These are phyloP conservation scores for Andricus quercusramuli DNA, from an alignment of 2,888 invertebrate genomes.

Conservation along the genomic window DNA sequence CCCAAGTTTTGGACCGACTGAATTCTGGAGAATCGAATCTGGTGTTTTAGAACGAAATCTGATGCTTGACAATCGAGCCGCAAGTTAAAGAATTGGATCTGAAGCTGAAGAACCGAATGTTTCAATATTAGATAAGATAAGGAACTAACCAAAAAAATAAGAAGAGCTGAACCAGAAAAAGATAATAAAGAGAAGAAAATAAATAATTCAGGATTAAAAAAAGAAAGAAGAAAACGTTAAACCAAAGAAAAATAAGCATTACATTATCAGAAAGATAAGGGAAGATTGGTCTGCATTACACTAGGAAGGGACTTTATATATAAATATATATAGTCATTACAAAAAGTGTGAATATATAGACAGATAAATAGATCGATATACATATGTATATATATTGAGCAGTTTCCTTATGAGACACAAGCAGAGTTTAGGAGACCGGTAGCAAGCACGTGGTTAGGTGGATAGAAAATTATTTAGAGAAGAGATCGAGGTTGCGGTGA, in stretches of 20 bases:
- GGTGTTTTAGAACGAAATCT: background rate
- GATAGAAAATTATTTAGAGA: background rate
- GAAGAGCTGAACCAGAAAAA: background rate
- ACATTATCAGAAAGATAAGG: slow-evolving; percentile 15
- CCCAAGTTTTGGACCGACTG: slow-evolving; percentile 2
- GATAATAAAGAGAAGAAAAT: background rate
- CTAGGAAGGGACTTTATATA: background rate
- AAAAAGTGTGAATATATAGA: background rate
- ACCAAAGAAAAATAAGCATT: background rate
- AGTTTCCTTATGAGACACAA: slow-evolving; percentile 5
- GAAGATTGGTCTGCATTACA: background rate
- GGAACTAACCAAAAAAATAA: background rate
- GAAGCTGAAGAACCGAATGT: background rate
- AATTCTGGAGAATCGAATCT: background rate
- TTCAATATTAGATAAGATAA: background rate
- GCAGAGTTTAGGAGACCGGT: slow-evolving; percentile 4
- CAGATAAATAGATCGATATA: background rate
- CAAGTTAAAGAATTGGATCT: background rate
- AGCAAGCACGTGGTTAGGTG: slow-evolving; percentile 10
- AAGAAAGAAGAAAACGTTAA: background rate
- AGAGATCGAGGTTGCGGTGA: background rate
- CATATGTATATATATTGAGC: slow-evolving; percentile 33
- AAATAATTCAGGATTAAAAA: background rate
- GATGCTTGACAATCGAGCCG: background rate
- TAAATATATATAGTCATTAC: background rate